Percentiles rank a stretch among this genome's conserved stretches.
phyloP scores from a whole-genome alignment of 2,113 vertebrate genomes.

The Ursus arctos region DNA sequence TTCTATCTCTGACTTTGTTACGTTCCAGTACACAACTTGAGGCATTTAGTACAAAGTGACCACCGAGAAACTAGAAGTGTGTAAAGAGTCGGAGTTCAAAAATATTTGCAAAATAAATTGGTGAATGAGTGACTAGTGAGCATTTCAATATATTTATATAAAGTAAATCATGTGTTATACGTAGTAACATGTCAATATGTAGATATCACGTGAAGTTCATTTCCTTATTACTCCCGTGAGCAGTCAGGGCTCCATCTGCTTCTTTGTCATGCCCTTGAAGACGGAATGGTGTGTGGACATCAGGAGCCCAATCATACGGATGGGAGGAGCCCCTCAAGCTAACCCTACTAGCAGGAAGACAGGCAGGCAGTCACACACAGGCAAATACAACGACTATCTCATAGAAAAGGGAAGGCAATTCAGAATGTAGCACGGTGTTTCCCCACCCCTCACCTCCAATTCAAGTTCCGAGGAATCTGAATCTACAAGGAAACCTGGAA shows the following conservation, averaged over 20 bases:
- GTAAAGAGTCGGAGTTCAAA: background rate
- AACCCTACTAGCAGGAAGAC: background rate
- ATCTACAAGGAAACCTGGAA: background rate
- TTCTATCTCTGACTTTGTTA: background rate
- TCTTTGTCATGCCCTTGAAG: background rate
- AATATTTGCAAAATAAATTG: conserved; percentile 2
- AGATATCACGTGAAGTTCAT: background rate
- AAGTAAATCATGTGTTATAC: background rate
- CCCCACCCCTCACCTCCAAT: background rate
- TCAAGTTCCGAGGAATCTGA: background rate
- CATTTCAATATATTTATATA: background rate
- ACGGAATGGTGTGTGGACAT: background rate
- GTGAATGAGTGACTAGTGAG: background rate
- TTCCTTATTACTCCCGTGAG: background rate
- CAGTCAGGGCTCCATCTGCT: background rate
- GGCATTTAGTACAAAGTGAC: background rate
- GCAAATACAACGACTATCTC: background rate
- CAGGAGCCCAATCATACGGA: background rate
- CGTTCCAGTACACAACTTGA: background rate
- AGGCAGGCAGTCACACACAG: background rate
- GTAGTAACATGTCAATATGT: background rate
- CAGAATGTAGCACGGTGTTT: background rate
- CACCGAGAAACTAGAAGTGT: background rate
- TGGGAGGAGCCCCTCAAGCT: background rate
- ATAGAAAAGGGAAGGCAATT: background rate